Evolutionary conservation across 2,113 vertebrate genomes (phyloP).

Genomic region (Phylloscopus whistleri): DNA sequence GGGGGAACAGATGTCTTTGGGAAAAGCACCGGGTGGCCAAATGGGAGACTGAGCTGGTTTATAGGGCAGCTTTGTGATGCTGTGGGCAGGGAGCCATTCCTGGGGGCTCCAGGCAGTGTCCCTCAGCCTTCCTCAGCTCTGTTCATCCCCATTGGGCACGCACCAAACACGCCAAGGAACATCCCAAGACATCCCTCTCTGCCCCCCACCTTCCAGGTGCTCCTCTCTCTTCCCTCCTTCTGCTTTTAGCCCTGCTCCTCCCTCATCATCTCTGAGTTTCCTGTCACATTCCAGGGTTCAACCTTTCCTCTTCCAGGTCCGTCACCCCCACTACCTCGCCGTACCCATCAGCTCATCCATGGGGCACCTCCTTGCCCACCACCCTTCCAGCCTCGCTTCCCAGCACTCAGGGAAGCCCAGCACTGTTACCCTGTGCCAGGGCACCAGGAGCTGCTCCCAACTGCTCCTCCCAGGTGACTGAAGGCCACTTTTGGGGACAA

Average conservation of each 20-base stretch:
- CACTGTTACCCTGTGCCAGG: neutral
- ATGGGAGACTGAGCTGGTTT: neutral
- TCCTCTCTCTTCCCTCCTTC: neutral
- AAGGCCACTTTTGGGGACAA: neutral
- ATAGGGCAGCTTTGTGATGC: neutral
- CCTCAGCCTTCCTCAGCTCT: neutral
- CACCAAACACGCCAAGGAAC: accelerated
- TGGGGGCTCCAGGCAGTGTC: accelerated
- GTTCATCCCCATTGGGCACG: accelerated
- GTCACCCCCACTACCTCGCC: accelerated
- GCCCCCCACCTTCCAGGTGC: neutral
- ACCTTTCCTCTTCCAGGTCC: neutral
- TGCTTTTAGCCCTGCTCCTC: neutral
- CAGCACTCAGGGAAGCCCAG: neutral
- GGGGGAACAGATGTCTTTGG: neutral
- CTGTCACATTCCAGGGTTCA: neutral
- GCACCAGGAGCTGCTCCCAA: neutral
- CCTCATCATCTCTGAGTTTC: neutral
- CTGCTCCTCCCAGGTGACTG: neutral
- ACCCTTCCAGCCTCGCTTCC: neutral
- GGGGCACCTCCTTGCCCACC: neutral
- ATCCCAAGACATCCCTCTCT: neutral
- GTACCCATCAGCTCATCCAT: neutral
- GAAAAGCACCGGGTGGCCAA: conserved; percentile 13
- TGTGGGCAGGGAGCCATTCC: neutral